A percentile compares a stretch with the other conserved stretches of the same genome.
These are phyloP conservation scores for Camarhynchus parvulus DNA, from an alignment of 2,113 vertebrate species.

Conservation along the genomic window DNA sequence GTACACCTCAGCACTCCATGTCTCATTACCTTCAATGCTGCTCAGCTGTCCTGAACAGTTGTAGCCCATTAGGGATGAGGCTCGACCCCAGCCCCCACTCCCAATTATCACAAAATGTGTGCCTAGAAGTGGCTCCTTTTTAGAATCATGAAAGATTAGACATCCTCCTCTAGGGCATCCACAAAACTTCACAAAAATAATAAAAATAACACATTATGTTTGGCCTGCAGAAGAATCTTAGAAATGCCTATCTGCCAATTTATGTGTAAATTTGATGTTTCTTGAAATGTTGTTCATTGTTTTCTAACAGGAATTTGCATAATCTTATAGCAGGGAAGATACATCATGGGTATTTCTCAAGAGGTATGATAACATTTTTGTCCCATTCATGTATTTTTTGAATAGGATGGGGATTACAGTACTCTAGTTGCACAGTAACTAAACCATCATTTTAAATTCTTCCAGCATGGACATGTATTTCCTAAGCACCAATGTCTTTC, in stretches of 20 bases:
- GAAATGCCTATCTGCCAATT: background rate
- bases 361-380: background rate
- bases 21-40: background rate
- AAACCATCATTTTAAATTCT: background rate
- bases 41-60: background rate
- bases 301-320: background rate
- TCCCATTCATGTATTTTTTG: background rate
- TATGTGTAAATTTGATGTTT: background rate
- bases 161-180: background rate
- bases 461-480: background rate
- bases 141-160: background rate
- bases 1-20: too few species aligned
- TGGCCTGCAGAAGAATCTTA: background rate
- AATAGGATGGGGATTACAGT: background rate
- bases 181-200: background rate
- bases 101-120: background rate
- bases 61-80: background rate
- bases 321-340: background rate
- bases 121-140: background rate
- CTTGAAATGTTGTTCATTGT: background rate
- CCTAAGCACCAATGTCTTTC: background rate
- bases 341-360: background rate
- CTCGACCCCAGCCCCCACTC: background rate
- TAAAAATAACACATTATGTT: background rate
- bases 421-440: background rate